These are phyloP conservation scores for Rotaria magnacalcarata DNA, from an alignment of 2,888 invertebrate species.

Conservation along the genomic window DNA sequence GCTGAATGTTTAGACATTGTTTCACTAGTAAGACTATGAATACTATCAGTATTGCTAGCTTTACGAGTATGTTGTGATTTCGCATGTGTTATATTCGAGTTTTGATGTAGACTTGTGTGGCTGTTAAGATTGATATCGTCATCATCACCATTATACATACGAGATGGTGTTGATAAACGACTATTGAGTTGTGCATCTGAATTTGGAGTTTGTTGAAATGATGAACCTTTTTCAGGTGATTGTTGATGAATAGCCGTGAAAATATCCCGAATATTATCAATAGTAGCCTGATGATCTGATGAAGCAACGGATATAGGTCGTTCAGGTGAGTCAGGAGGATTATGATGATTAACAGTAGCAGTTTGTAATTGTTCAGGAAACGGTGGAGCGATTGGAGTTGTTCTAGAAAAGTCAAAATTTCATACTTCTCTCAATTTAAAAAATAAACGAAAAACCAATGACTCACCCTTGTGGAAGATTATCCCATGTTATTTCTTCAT, in stretches of 20 bases:
- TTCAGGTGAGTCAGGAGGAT: not conserved
- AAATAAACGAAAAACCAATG: not conserved
- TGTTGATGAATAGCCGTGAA: not conserved
- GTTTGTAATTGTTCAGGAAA: not conserved
- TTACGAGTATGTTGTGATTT: not conserved
- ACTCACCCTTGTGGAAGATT: not conserved
- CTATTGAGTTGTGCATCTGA: not conserved
- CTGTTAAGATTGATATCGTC: not conserved
- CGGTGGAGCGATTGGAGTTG: not conserved
- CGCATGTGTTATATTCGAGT: not conserved
- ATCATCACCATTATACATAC: not conserved
- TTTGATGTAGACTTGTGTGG: not conserved
- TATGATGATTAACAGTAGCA: not conserved
- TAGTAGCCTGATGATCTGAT: not conserved
- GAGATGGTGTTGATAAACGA: not conserved
- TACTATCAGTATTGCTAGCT: not conserved
- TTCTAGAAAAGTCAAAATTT: not conserved
- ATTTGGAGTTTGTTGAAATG: not conserved
- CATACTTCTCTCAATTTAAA: not conserved
- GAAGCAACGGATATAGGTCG: not conserved
- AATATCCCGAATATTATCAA: not conserved
- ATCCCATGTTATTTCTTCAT: slow-evolving; percentile 24
- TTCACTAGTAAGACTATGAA: not conserved
- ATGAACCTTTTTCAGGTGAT: not conserved
- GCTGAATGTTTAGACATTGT: not conserved